Percentiles rank a stretch among this genome's conserved stretches.
These are phyloP conservation scores for Iselma pallidipennis DNA, from an alignment of 2,888 invertebrate genomes.

Conservation along the genomic window DNA sequence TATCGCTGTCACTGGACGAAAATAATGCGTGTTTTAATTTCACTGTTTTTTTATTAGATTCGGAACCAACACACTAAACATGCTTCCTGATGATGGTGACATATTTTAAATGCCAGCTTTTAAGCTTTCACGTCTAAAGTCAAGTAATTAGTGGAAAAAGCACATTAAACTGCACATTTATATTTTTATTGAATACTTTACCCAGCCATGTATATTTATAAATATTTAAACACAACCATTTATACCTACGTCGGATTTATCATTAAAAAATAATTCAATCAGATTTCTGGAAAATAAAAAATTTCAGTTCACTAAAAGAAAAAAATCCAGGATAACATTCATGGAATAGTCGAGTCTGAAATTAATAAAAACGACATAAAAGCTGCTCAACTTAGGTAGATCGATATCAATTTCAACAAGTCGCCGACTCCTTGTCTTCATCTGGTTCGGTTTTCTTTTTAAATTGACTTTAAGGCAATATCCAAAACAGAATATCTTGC, in stretches of 20 bases:
- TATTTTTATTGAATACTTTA: constrained; percentile 23
- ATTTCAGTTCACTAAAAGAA: background rate
- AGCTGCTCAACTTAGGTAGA: constrained; percentile 17
- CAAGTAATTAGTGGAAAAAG: constrained; percentile 21
- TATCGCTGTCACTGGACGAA: constrained; percentile 19
- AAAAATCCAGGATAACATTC: background rate
- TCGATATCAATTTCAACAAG: constrained; percentile 28
- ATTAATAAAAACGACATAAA: constrained; percentile 19
- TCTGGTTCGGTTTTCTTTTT: constrained; percentile 25
- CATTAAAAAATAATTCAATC: background rate
- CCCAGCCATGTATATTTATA: constrained; percentile 7
- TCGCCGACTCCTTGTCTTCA: constrained; percentile 18
- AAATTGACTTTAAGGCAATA: constrained; percentile 25
- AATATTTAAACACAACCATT: constrained; percentile 19
- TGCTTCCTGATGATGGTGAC: constrained; percentile 13
- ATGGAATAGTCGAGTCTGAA: background rate
- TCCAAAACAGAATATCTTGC: constrained; percentile 25
- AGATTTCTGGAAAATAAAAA: background rate
- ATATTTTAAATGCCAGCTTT: constrained; percentile 22
- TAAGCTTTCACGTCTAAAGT: constrained; percentile 24
- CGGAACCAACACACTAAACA: constrained; percentile 17
- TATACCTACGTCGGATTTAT: background rate
- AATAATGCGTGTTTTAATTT: constrained; percentile 26
- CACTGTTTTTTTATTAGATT: constrained; percentile 25
- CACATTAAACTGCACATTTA: constrained; percentile 8